Evolutionary conservation across 1,140 invertebrate species (phyloP), one percentile per base, ranked within the genome.

Genomic region (Polyergus mexicanus): DNA sequence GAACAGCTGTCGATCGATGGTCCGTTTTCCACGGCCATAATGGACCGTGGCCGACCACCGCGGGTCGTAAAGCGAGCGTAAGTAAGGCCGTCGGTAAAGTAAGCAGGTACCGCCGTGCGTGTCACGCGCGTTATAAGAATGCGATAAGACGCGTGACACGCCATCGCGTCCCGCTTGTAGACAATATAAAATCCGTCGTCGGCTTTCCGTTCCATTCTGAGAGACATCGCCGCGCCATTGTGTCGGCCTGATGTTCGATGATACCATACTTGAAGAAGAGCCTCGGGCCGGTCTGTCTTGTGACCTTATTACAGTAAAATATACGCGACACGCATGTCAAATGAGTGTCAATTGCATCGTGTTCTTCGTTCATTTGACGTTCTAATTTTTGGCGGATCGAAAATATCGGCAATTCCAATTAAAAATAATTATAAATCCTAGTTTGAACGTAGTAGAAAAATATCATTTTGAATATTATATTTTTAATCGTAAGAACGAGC

Each of bases 301-400:
- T 94, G 93, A 94, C 94, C 94, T 93, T 94, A 94, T 94, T 94
- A 88, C 92, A 90, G 87, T 92, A 92, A 92, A 93, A 94, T 92
- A 92, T 88, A 92, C 91, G 90, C 92, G 92, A 90, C 84, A 87
- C 72, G 93, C 91, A 94, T 94, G 90, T 71, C 72, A 90, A 94
- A 91, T 88, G 88, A 91, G 86, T 85, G 81, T 88, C 71, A 88
- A 38, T 22, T 44, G 60, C 16, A 11, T 86, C 72, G 88, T 86
- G 81, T 58, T 22, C 66, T 25, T 16, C 41, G 54, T 60, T 7
- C 13, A 19, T n/a, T 65, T 38, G 41, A 5, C 3, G 38, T 72
- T 44, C n/a, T 8, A 19, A 83, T 35, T 83, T 47, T 72, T 60
- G 25, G 32, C 7, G 11, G 3, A n/a, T 56, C 13, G n/a, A 74